Base-by-base conservation (phyloP, 1,140 invertebrate species). In the Meloidogyne hapla region DNA sequence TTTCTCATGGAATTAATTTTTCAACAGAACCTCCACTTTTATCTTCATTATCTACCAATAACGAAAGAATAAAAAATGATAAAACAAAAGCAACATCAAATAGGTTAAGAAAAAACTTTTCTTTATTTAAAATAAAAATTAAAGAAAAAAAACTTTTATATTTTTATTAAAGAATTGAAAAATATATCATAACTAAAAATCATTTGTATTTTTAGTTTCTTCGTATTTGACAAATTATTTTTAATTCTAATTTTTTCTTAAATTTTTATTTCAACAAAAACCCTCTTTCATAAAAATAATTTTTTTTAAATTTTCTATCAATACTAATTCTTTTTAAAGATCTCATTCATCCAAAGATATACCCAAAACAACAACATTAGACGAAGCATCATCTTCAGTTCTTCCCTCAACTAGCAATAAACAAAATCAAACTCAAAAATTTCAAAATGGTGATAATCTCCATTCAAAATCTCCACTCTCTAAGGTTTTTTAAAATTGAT, bases 1-100 rank as follows among this genome's bases (percentile, higher is more conserved):
- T 56, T 56, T n/a, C 48, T n/a, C 18, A n/a, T 56, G 48, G 48
- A 56, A 56, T 56, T 56, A 56, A n/a, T 56, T 56, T n/a, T 56
- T 13, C 40, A 42, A 42, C 4, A 42, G 9, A 12, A 3, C 3
- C 45, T 48, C 15, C 18, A 56, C 48, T n/a, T 56, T 56, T 56
- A 56, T n/a, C 48, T 21, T n/a, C n/a, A n/a, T n/a, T n/a, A n/a
- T n/a, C n/a, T n/a, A n/a, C 48, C n/a, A 6, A n/a, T 56, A 56
- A 56, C 6, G n/a, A 56, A n/a, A 56, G 8, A 56, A 6, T n/a
- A n/a, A 56, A 56, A 56, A n/a, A n/a, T 8, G 0, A 15, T 15
- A n/a, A 8, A 56, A n/a, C 18, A 56, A 56, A 56, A 56, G 0
- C 18, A n/a, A 6, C 48, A n/a, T 56, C 48, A 56, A 56, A 56